A percentile compares a stretch with the other conserved stretches of the same genome.
Evolutionary conservation across 2,888 invertebrate species (phyloP).

Genomic region (Pilophorus perplexus): DNA sequence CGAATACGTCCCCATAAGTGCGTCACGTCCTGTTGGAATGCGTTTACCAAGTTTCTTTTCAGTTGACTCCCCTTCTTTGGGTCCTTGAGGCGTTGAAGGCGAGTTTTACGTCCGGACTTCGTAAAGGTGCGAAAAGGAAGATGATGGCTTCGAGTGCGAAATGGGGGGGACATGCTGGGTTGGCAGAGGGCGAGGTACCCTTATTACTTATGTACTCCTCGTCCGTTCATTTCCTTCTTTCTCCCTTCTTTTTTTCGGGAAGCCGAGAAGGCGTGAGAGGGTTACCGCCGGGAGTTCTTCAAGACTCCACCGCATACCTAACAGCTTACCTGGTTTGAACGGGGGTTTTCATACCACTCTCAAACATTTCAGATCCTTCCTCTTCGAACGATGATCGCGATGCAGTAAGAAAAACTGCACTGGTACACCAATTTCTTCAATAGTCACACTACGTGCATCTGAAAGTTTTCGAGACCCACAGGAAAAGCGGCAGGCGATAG

Average conservation of each 20-base stretch:
- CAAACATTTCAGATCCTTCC: no score
- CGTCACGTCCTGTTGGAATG: no score
- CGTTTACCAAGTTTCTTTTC: neutral
- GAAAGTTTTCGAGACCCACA: no score
- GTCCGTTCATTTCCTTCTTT: conserved; percentile 25
- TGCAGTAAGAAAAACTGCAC: no score
- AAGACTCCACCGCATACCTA: conserved; percentile 10
- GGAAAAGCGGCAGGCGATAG: neutral
- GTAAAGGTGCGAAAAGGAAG: conserved; percentile 12
- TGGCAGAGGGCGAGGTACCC: conserved; percentile 7
- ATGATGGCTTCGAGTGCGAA: no score
- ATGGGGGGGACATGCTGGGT: neutral
- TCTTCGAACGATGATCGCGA: no score
- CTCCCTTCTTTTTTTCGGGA: neutral
- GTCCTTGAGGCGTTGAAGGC: neutral
- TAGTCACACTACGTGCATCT: no score
- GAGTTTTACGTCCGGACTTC: no score
- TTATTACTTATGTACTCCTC: conserved; percentile 30
- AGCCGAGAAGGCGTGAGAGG: neutral
- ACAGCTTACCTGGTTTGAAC: no score
- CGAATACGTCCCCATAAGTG: no score
- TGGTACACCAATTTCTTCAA: no score
- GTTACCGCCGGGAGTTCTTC: conserved; percentile 9
- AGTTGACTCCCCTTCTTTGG: neutral
- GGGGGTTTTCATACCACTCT: no score